Percentiles rank a stretch among this genome's conserved stretches.
These are phyloP conservation scores for Reinhardtius hippoglossoides DNA, from an alignment of 2,113 vertebrate species.

Conservation along the genomic window DNA sequence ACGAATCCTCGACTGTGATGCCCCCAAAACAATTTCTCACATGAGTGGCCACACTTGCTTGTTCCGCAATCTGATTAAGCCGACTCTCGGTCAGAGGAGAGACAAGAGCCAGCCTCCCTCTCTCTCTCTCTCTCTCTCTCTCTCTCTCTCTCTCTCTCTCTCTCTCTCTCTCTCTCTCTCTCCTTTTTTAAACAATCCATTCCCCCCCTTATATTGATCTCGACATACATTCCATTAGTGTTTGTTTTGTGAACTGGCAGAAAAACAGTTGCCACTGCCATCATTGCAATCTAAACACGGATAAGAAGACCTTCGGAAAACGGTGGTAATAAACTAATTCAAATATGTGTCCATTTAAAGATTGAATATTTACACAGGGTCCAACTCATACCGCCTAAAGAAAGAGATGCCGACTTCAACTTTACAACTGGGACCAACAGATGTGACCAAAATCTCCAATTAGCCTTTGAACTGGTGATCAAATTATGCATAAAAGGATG, in stretches of 20 bases:
- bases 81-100: conserved; percentile 39
- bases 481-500: conserved; percentile 7
- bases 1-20: conserved; percentile 63
- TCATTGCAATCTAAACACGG: not conserved
- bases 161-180: conserved; percentile 11
- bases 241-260: not conserved
- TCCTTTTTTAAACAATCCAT: conserved; percentile 18
- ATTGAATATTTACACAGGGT: not conserved
- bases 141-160: conserved; percentile 18
- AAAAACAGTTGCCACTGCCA: conserved; percentile 15
- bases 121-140: conserved; percentile 10
- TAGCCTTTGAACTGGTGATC: conserved; percentile 8
- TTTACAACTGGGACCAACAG: not conserved
- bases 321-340: not conserved
- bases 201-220: conserved; percentile 18
- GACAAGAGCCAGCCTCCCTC: conserved; percentile 16
- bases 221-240: conserved; percentile 30
- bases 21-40: conserved; percentile 81
- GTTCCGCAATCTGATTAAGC: conserved; percentile 73
- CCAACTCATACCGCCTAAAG: not conserved
- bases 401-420: not conserved
- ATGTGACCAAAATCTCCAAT: conserved; percentile 35
- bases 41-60: conserved; percentile 64
- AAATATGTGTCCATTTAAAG: not conserved
- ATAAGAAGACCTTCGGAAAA: not conserved